Evolutionary conservation across 2,888 invertebrate genomes (phyloP).

Genomic region (Amiota minor): DNA sequence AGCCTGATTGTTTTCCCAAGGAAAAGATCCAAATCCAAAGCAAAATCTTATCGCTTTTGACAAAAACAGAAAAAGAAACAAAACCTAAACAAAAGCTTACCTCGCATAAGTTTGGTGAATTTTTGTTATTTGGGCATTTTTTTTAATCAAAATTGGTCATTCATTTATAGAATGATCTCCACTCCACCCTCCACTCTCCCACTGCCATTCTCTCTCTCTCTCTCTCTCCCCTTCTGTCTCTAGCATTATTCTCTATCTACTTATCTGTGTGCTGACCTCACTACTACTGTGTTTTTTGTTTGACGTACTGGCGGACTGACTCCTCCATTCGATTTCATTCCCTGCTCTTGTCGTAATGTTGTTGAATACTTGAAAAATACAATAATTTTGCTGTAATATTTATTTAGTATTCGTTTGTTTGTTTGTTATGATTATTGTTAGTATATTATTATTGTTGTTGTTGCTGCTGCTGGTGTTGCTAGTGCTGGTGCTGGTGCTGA

Average conservation of each 20-base stretch:
- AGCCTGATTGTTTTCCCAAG: too few species aligned
- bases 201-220: background rate
- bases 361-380: slow-evolving; percentile 40
- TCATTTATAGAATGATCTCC: background rate
- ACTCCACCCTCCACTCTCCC: background rate
- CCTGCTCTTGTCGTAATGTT: background rate
- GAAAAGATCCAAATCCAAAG: background rate
- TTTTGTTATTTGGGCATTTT: background rate
- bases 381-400: slow-evolving; percentile 65
- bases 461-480: slow-evolving; percentile 30
- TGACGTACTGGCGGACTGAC: too few species aligned
- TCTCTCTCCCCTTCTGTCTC: background rate
- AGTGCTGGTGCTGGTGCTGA: slow-evolving; percentile 31
- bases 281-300: too few species aligned
- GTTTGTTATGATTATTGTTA: background rate
- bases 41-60: slow-evolving; percentile 20
- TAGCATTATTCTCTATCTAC: background rate
- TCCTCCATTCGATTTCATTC: background rate
- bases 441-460: background rate
- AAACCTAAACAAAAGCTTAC: slow-evolving; percentile 11
- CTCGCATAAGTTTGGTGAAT: background rate
- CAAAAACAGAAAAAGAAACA: slow-evolving; percentile 2
- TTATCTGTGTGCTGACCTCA: too few species aligned
- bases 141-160: slow-evolving; percentile 18
- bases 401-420: slow-evolving; percentile 44